Conservation (phyloP, 2,888 invertebrate genomes). For the Spilarctia lutea region DNA sequence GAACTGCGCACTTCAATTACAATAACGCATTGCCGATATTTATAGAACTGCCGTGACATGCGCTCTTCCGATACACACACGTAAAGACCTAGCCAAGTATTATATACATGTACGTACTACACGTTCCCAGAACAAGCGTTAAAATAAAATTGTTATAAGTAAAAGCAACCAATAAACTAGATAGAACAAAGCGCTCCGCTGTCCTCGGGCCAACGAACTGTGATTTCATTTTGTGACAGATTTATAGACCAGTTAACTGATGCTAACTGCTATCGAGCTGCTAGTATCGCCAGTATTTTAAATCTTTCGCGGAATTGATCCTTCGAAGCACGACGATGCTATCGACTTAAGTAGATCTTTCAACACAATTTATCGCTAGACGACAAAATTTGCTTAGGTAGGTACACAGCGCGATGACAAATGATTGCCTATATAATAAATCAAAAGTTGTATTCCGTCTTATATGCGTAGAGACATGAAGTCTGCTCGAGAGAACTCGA, state of each 20-base stretch:
- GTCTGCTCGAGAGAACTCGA: constrained; percentile 9
- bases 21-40: constrained; percentile 63
- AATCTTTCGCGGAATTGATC: constrained; percentile 60
- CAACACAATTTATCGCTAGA: constrained; percentile 44
- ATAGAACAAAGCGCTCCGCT: constrained; percentile 51
- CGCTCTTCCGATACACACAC: constrained; percentile 30
- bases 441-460: constrained; percentile 23
- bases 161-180: constrained; percentile 51
- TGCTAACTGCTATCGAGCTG: constrained; percentile 38
- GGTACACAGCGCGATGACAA: constrained; percentile 30
- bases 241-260: constrained; percentile 67
- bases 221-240: constrained; percentile 65
- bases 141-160: constrained; percentile 51
- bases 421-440: constrained; percentile 30
- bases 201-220: constrained; percentile 60
- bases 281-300: constrained; percentile 21
- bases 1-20: constrained; percentile 62
- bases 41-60: constrained; percentile 47
- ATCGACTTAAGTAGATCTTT: constrained; percentile 28
- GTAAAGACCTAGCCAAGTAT: constrained; percentile 9
- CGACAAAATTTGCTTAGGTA: constrained; percentile 37
- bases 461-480: background rate
- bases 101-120: background rate
- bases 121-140: constrained; percentile 50
- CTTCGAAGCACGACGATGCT: constrained; percentile 8